A percentile compares a stretch with the other conserved stretches of the same genome.
Conservation (phyloP, 2,113 vertebrate species). For the Thamnaconus septentrionalis region DNA sequence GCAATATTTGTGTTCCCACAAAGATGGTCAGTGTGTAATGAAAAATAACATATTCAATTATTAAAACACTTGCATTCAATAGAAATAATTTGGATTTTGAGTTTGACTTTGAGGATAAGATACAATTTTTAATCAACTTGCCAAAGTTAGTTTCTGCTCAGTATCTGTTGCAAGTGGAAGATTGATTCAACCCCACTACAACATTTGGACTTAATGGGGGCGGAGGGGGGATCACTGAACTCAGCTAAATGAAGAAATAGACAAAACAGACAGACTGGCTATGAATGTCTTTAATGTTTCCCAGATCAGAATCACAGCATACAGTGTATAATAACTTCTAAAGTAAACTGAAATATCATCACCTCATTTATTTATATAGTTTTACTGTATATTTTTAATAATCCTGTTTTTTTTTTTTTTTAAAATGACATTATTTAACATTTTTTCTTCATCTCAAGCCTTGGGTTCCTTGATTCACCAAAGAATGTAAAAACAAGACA, state of each 20-base stretch:
- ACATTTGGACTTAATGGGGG: too few species aligned
- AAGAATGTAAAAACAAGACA: conserved; percentile 73
- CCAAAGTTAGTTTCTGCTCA: too few species aligned
- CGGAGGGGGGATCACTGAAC: too few species aligned
- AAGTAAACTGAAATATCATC: conserved; percentile 82
- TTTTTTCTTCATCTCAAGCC: conserved; percentile 67
- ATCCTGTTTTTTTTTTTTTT: conserved; percentile 47
- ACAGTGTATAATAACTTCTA: conserved; percentile 82
- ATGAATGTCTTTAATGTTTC: conserved; percentile 82
- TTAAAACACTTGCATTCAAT: too few species aligned
- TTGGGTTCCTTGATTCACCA: conserved; percentile 71
- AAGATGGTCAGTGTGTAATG: too few species aligned
- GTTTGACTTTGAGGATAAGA: too few species aligned
- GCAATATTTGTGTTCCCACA: too few species aligned
- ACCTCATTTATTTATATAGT: conserved; percentile 74
- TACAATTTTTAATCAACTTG: too few species aligned
- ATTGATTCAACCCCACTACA: too few species aligned
- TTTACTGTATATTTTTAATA: conserved; percentile 58
- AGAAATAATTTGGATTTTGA: too few species aligned
- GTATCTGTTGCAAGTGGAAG: too few species aligned
- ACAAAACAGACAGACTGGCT: conserved; percentile 53
- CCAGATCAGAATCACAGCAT: conserved; percentile 82
- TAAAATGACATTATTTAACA: conserved; percentile 69
- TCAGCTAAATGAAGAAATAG: conserved; percentile 37
- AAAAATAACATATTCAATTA: too few species aligned